Evolutionary conservation across 2,797 vertebrate genomes (phyloP), one percentile per base, ranked within the genome.

Genomic region (Crenuchus spilurus): DNA sequence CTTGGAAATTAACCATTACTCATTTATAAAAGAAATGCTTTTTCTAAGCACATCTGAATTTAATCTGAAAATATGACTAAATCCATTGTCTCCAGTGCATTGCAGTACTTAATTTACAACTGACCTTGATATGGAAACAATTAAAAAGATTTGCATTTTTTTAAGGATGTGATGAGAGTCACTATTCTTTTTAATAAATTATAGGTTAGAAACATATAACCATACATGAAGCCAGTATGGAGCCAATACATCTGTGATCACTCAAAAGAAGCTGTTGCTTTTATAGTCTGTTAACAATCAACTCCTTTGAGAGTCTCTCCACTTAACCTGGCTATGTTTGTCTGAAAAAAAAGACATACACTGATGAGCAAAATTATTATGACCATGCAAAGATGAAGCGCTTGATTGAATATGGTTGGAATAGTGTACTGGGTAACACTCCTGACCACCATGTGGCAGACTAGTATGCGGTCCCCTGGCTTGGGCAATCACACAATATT

Each of bases 171-270:
- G 60, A 75, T 57, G 51, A 16, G 30, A 83, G 75, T 84, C 80
- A 76, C 65, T 79, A 77, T 77, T 85, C 14, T 52, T 78, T 68
- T 74, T 73, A 77, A 66, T 81, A 79, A 77, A 85, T 84, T 84
- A 76, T 26, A 55, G 31, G 41, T 70, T 26, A 26, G 18, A 78
- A 58, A 70, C 64, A 20, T 49, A 11, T 54, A 26, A 49, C 20
- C 48, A 24, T 22, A 49, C 10, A 49, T 18, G n/a, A 46, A 28
- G 14, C n/a, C n/a, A n/a, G 69, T 77, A 70, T 67, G 22, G 74
- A 70, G 78, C 75, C 80, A 63, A 70, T 49, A 82, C 89, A 88
- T 89, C 86, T 91, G 89, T 22, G 30, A 84, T 79, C 75, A 77
- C 83, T 88, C 84, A 84, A 71, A 57, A 79, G 8, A 69, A 35